Percentiles rank a stretch among this genome's conserved stretches.
Evolutionary conservation across 2,888 invertebrate genomes (phyloP).

Genomic region (Polydrusus tereticollis): DNA sequence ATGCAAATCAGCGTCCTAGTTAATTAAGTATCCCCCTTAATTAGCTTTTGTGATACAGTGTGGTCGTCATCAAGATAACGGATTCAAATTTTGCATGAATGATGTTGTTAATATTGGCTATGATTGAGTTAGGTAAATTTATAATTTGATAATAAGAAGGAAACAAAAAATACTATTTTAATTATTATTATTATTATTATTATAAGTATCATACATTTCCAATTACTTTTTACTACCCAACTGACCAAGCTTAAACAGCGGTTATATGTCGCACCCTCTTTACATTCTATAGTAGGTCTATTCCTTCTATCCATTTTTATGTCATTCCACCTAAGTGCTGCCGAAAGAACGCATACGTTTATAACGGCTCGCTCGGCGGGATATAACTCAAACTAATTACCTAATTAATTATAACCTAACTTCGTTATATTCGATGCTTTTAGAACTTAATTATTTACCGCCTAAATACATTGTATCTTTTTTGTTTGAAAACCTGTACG

Average conservation of each 20-base stretch:
- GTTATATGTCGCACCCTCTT: background rate
- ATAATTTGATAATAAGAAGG: too few species aligned
- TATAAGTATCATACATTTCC: too few species aligned
- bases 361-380: slow-evolving; percentile 21
- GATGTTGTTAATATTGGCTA: too few species aligned
- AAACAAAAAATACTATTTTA: too few species aligned
- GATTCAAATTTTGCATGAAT: too few species aligned
- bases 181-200: too few species aligned
- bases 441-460: slow-evolving; percentile 49
- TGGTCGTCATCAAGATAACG: too few species aligned
- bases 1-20: too few species aligned
- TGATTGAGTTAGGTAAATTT: too few species aligned
- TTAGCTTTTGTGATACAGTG: too few species aligned
- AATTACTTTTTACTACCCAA: too few species aligned
- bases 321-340: slow-evolving; percentile 23
- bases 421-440: slow-evolving; percentile 47
- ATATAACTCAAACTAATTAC: slow-evolving; percentile 55
- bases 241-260: background rate
- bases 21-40: too few species aligned
- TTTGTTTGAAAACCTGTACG: slow-evolving; percentile 40
- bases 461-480: slow-evolving; percentile 30
- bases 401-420: slow-evolving; percentile 53
- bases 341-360: slow-evolving; percentile 25
- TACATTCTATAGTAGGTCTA: slow-evolving; percentile 15
- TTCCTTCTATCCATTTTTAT: slow-evolving; percentile 3